Evolutionary conservation across 2,888 invertebrate genomes (phyloP), one percentile per base, ranked within the genome.

Genomic region (Omphaloscelis lunosa): DNA sequence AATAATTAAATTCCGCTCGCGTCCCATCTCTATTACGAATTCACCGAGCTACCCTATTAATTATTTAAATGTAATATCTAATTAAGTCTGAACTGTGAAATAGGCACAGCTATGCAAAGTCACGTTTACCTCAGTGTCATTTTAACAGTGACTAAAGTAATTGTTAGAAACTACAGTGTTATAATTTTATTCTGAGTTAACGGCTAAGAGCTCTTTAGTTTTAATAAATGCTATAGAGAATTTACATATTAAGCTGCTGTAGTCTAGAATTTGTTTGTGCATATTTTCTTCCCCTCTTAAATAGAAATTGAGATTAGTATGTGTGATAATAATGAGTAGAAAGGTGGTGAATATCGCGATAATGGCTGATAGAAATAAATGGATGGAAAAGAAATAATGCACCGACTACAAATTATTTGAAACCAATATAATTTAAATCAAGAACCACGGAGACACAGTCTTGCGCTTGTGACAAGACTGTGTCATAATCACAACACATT

Each of bases 51-150:
- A 67, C 75, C 68, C 79, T 71, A 77, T 86, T 86, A 86, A 86
- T 88, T 88, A 88, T 88, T 86, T 89, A 83, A 89, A 89, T 89
- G 83, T 88, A 82, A 89, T 89, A 87, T 87, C 91, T 88, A 91
- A 91, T 91, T 89, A 89, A 90, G 88, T 86, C 87, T 84, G 87
- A 88, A 85, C 82, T 83, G 84, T 82, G 79, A 80, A 87, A 84
- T 84, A 87, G 79, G 77, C 77, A 68, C 68, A 78, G 71, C 71
- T 79, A 89, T 90, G 89, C 90, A 48, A 56, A 76, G 90, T 86
- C 91, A 86, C 86, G 84, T 83, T 48, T 68, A 56, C 74, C 59
- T 56, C 39, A 63, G 53, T 69, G 58, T 75, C 75, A 79, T 83
- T 83, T 77, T 69, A 83, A 75, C 63, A 62, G 67, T 67, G 79